Percentiles rank a stretch among this genome's conserved stretches.
phyloP scores from a whole-genome alignment of 2,113 vertebrate species.

The Thalassarche chlororhynchos region DNA sequence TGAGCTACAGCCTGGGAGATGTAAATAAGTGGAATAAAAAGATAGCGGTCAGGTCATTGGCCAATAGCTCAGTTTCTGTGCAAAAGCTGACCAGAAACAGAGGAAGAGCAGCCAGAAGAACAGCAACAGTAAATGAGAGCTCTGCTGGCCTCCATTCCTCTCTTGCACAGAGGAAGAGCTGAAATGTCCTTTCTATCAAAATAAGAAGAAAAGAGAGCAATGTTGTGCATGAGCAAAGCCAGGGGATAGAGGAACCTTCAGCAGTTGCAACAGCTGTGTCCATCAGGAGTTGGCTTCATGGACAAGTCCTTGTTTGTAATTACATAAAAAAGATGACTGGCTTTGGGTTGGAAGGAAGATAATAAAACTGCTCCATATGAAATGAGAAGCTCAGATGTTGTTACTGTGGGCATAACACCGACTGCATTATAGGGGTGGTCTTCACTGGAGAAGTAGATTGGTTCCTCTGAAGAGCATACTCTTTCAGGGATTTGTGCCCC shows the following conservation, averaged over 20 bases:
- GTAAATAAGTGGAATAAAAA: background rate
- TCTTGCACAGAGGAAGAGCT: background rate
- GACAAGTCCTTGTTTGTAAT: background rate
- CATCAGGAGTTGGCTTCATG: background rate
- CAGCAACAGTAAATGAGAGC: background rate
- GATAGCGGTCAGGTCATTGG: background rate
- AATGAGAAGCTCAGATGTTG: background rate
- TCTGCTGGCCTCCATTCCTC: background rate
- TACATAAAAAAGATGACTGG: background rate
- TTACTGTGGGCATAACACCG: background rate
- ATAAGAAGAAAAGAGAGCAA: background rate
- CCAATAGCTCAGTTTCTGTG: background rate
- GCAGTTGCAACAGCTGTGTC: background rate
- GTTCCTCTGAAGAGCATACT: background rate
- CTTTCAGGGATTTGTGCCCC: background rate
- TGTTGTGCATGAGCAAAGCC: background rate
- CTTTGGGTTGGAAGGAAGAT: background rate
- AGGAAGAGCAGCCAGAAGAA: background rate
- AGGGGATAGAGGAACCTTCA: background rate
- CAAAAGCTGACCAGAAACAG: background rate
- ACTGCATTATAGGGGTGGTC: too few relatives aligned
- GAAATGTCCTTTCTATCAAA: background rate
- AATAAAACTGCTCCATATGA: background rate
- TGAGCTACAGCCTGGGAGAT: background rate
- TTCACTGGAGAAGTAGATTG: background rate